These are phyloP conservation scores for Stercorarius parasiticus DNA, from an alignment of 2,113 vertebrate genomes.

Conservation along the genomic window DNA sequence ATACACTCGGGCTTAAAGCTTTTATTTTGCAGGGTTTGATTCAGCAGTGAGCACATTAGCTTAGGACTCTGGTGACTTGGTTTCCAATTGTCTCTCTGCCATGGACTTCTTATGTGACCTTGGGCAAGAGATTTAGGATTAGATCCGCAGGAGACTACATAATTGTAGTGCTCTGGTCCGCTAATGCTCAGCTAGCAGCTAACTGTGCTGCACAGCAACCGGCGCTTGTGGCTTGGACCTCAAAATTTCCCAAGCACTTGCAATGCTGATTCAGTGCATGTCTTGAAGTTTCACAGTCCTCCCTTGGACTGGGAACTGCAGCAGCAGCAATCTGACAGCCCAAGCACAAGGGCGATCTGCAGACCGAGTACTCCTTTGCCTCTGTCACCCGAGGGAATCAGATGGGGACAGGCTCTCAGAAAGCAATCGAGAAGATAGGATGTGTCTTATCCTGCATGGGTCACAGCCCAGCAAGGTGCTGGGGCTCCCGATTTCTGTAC, in stretches of 20 bases:
- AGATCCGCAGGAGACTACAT: background rate
- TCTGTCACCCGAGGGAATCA: background rate
- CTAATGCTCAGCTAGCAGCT: background rate
- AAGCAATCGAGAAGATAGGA: background rate
- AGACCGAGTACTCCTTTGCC: background rate
- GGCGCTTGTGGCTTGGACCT: background rate
- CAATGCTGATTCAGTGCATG: background rate
- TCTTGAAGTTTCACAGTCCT: background rate
- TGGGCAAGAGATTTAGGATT: slow-evolving; percentile 4
- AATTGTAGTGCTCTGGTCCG: background rate
- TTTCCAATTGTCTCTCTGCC: background rate
- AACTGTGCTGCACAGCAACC: background rate
- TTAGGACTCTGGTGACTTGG: background rate
- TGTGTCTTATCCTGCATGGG: background rate
- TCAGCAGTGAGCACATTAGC: background rate
- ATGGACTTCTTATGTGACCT: slow-evolving; percentile 9
- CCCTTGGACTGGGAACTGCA: background rate
- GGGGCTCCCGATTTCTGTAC: background rate
- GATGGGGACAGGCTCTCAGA: background rate
- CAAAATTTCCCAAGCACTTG: slow-evolving; percentile 1
- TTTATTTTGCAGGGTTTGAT: background rate
- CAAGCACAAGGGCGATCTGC: background rate
- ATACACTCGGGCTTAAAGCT: background rate
- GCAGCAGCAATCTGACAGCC: background rate
- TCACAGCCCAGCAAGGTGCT: background rate